phyloP scores from a whole-genome alignment of 2,888 invertebrate genomes.

The Notodonta dromedarius region DNA sequence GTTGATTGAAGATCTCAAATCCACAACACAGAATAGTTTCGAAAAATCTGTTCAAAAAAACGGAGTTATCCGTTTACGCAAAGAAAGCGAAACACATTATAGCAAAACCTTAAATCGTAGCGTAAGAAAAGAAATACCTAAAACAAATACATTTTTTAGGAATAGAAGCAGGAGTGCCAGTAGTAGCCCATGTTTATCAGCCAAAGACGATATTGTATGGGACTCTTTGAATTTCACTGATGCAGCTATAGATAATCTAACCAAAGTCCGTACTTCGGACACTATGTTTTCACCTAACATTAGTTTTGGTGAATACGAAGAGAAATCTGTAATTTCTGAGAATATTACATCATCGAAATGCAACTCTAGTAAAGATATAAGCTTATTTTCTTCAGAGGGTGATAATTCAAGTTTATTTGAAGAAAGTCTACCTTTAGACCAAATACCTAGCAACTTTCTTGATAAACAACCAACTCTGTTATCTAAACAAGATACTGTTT shows the following conservation, averaged over 20 bases:
- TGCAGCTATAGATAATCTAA: constrained; percentile 57
- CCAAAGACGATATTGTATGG: constrained; percentile 65
- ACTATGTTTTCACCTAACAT: constrained; percentile 67
- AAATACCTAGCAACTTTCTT: constrained; percentile 74
- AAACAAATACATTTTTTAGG: constrained; percentile 6
- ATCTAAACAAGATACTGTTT: constrained; percentile 32
- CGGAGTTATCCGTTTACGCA: background rate
- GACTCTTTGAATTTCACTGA: constrained; percentile 70
- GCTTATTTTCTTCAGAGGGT: constrained; percentile 75
- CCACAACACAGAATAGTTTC: background rate
- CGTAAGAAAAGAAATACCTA: constrained; percentile 3
- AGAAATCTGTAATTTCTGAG: constrained; percentile 33
- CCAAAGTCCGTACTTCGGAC: constrained; percentile 52
- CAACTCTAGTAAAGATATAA: constrained; percentile 60
- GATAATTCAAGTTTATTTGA: constrained; percentile 84
- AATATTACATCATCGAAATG: constrained; percentile 36
- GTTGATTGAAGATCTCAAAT: background rate
- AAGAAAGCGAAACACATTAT: constrained; percentile 4
- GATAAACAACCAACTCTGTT: constrained; percentile 54
- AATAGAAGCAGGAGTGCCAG: constrained; percentile 12
- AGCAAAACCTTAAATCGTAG: background rate
- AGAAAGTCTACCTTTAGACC: constrained; percentile 83
- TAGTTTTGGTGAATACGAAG: constrained; percentile 61
- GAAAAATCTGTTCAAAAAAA: constrained; percentile 3
- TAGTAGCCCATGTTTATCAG: constrained; percentile 17